Percentiles rank a stretch among this genome's conserved stretches.
Conservation (phyloP, 53 echinoderm and acorn worm genomes). For the Stichopus horrens region DNA sequence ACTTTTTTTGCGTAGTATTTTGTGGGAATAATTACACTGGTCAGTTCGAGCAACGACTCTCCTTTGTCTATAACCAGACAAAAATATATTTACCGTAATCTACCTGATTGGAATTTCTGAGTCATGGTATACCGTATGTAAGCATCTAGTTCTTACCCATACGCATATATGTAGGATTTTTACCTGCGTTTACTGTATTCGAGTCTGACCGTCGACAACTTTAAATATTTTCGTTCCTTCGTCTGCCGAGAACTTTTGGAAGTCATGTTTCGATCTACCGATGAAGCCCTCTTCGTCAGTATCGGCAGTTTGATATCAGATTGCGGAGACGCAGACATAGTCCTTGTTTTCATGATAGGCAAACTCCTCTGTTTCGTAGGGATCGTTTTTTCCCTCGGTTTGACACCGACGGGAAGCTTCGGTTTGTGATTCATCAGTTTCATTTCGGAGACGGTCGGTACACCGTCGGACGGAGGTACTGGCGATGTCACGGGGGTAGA, state of each 20-base stretch:
- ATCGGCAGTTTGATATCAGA: constrained; percentile 4
- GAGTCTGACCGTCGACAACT: constrained; percentile 34
- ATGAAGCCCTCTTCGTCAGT: constrained; percentile 27
- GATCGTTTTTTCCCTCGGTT: constrained; percentile 4
- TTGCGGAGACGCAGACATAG: neutral
- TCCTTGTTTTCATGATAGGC: neutral
- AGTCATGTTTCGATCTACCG: constrained; percentile 15
- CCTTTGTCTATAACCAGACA: no score
- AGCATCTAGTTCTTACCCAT: no score
- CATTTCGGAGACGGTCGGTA: constrained; percentile 35
- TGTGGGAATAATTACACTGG: neutral
- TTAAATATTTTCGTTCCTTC: constrained; percentile 37
- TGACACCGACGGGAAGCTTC: neutral
- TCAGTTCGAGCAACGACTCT: no score
- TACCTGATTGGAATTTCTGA: no score
- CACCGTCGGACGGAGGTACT: constrained; percentile 10
- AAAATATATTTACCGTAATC: no score
- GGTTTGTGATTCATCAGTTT: constrained; percentile 22
- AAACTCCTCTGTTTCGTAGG: constrained; percentile 36
- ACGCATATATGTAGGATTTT: no score
- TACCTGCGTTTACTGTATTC: constrained; percentile 40
- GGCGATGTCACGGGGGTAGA: constrained; percentile 18
- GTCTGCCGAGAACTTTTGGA: neutral
- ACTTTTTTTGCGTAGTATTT: neutral
- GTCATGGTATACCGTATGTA: no score